Conservation (phyloP, 2,888 invertebrate species). For the Nematopogon swammerdamellus region DNA sequence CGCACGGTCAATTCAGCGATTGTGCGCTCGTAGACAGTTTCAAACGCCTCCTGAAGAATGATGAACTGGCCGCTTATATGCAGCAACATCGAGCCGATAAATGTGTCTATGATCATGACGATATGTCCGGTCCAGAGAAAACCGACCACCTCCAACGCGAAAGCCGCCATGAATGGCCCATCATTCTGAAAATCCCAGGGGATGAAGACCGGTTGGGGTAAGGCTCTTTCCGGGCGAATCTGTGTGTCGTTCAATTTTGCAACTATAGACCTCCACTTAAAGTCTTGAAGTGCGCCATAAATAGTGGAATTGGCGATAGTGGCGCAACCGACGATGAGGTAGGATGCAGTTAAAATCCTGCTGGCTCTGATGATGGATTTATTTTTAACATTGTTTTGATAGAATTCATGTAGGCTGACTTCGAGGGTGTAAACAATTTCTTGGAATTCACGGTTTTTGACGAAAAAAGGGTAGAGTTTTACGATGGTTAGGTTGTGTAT, state of each 20-base stretch:
- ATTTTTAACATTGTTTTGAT: conserved; percentile 32
- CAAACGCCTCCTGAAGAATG: conserved; percentile 34
- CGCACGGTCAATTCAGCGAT: conserved; percentile 21
- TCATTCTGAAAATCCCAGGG: conserved; percentile 43
- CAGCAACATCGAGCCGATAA: conserved; percentile 39
- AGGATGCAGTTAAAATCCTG: conserved; percentile 30
- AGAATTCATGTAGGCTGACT: conserved; percentile 30
- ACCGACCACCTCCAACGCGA: conserved; percentile 35
- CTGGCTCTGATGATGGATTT: conserved; percentile 27
- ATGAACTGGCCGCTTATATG: conserved; percentile 44
- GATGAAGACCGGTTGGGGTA: conserved; percentile 45
- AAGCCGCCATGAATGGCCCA: conserved; percentile 29
- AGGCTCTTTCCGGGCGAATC: conserved; percentile 24
- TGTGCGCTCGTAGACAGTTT: conserved; percentile 34
- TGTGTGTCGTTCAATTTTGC: conserved; percentile 24
- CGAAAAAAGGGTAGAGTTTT: conserved; percentile 41
- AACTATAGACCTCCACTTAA: conserved; percentile 31
- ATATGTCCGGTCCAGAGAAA: conserved; percentile 47
- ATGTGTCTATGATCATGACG: conserved; percentile 44
- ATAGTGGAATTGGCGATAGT: conserved; percentile 38
- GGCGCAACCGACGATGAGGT: conserved; percentile 43
- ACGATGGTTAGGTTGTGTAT: conserved; percentile 44
- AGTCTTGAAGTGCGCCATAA: conserved; percentile 36
- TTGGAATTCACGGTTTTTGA: conserved; percentile 37
- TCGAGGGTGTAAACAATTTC: conserved; percentile 35